Base-by-base conservation (phyloP, 1,140 invertebrate species). In the Hypothenemus hampei region DNA sequence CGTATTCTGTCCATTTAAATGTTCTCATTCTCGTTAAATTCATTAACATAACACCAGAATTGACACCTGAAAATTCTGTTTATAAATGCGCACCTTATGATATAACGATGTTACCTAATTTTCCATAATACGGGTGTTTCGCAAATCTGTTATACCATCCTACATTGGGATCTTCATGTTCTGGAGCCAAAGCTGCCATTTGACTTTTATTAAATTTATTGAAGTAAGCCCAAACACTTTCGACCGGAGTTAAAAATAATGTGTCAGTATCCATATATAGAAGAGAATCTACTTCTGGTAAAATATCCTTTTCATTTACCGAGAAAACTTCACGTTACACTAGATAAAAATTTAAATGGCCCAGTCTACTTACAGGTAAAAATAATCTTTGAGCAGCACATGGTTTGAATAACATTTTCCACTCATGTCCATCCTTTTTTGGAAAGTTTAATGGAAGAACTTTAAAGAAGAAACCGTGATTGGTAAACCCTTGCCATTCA, bases 111-210 rank as follows among this genome's bases (percentile, higher is more conserved):
- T 71, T 75, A 88, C 86, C 87, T 68, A 91, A 75, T 71, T 83
- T 83, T 60, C 89, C 89, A 81, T 92, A 95, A 72, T 87, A 98
- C 0, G 94, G 94, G 78, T 97, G 93, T 59, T 87, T 85, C 0
- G 93, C 93, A 78, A 97, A 96, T 59, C 93, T 74, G 63, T 94
- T 94, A 70, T 98, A 98, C 94, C 94, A 98, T 1, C 91, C 93
- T 31, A 90, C 85, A 65, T 89, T 87, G 10, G 83, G 81, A 71
- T 94, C 91, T 71, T 97, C 93, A 72, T 93, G 86, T 72, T 97
- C 94, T 3, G 89, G 83, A 18, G 89, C 81, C 54, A 97, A 72
- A 1, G 87, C 93, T 37, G 91, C 91, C 64, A 97, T 81, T 66
- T 97, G 93, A 31, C 80, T 83, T 3, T 77, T 76, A 74, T 96